phyloP scores from a whole-genome alignment of 2,797 vertebrate species.

The Lacerta agilis region DNA sequence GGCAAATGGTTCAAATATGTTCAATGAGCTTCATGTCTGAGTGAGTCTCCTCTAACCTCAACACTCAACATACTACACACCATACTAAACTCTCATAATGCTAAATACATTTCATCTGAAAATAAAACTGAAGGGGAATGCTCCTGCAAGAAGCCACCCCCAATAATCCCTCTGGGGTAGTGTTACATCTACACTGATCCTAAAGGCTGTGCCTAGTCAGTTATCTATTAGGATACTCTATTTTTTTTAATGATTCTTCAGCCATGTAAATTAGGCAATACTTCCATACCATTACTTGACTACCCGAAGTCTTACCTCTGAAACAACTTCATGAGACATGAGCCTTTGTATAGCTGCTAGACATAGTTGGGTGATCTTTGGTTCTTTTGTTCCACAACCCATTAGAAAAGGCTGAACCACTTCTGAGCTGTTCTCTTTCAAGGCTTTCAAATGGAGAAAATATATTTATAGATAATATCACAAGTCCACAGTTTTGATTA shows the following conservation, averaged over 20 bases:
- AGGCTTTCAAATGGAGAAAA: constrained; percentile 81
- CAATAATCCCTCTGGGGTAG: not conserved
- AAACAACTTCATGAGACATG: constrained; percentile 99
- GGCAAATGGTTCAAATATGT: not conserved
- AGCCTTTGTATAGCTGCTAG: constrained; percentile 97
- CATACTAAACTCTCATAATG: not conserved
- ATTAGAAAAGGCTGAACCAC: constrained; percentile 98
- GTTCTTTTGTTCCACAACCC: constrained; percentile 99
- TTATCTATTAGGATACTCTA: not conserved
- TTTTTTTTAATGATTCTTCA: not conserved
- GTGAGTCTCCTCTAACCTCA: not conserved
- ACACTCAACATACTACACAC: not conserved
- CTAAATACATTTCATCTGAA: not conserved
- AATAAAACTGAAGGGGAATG: not conserved
- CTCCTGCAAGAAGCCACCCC: not conserved
- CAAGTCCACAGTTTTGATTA: not conserved
- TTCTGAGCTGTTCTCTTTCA: constrained; percentile 98
- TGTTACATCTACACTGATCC: not conserved
- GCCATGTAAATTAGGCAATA: constrained; percentile 17
- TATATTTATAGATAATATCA: not conserved
- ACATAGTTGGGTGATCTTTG: constrained; percentile 97
- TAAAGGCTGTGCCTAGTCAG: not conserved
- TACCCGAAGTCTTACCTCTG: constrained; percentile 85
- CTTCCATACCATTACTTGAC: not conserved
- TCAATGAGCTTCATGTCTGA: not conserved